These are phyloP conservation scores for Sicus ferrugineus DNA, from an alignment of 2,888 invertebrate genomes.

Conservation along the genomic window DNA sequence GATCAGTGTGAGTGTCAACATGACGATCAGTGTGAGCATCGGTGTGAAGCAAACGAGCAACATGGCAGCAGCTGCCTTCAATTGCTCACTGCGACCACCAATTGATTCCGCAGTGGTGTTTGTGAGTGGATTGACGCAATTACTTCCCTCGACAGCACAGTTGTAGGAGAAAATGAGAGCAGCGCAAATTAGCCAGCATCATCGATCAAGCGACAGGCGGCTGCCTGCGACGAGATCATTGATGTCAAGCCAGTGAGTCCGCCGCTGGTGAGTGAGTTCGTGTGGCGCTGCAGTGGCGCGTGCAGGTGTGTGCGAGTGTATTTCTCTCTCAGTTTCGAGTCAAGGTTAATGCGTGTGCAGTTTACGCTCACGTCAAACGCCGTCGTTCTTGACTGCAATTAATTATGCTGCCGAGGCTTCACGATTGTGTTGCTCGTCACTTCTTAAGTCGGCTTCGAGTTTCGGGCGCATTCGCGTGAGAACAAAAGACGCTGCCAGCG, in stretches of 20 bases:
- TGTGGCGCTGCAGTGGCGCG: neutral
- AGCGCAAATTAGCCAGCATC: too few species aligned
- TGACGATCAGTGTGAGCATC: too few species aligned
- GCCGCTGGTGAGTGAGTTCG: neutral
- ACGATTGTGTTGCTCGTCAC: neutral
- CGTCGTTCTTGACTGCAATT: neutral
- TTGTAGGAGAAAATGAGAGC: too few species aligned
- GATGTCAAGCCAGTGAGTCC: neutral
- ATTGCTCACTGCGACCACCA: too few species aligned
- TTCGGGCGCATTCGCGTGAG: constrained; percentile 24
- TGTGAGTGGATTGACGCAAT: too few species aligned
- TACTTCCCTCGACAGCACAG: too few species aligned
- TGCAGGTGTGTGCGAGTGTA: neutral
- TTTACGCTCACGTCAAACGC: neutral
- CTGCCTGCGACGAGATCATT: too few species aligned
- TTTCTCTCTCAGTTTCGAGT: neutral
- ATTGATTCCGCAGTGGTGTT: too few species aligned
- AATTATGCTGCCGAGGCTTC: neutral
- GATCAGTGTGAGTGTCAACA: too few species aligned
- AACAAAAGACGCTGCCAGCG: neutral
- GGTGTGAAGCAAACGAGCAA: too few species aligned
- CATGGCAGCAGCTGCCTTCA: too few species aligned
- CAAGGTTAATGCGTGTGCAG: constrained; percentile 17
- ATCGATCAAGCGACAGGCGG: too few species aligned
- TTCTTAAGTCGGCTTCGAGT: neutral